Evolutionary conservation across 2,113 vertebrate genomes (phyloP).

Genomic region (Sula dactylatra): DNA sequence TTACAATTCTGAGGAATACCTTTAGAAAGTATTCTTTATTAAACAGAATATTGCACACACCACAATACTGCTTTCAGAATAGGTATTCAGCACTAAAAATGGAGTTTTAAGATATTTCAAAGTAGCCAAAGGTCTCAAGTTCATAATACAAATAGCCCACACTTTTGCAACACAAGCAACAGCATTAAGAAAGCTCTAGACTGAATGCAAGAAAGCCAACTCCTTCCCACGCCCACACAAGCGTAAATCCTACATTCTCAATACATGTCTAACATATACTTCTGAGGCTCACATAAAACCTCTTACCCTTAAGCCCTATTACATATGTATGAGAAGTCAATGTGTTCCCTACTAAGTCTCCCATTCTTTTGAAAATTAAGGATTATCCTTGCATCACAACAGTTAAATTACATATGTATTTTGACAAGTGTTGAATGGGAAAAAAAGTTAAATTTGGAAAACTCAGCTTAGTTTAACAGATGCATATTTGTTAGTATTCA

Average conservation of each 20-base stretch:
- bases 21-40: neutral
- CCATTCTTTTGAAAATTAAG: neutral
- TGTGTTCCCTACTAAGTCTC: neutral
- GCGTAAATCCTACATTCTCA: neutral
- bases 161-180: neutral
- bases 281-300: neutral
- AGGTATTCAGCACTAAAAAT: neutral
- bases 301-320: neutral
- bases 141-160: neutral
- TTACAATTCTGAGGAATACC: neutral
- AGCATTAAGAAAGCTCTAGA: neutral
- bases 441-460: neutral
- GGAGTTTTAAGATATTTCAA: neutral
- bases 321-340: neutral
- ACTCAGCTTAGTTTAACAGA: slow-evolving; percentile 48
- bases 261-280: neutral
- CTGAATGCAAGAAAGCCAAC: neutral
- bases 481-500: slow-evolving; percentile 9
- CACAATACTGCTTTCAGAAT: neutral
- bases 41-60: neutral
- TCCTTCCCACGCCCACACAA: neutral
- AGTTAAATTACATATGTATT: neutral
- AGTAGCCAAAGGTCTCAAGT: neutral
- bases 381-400: neutral
- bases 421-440: neutral